Base-by-base conservation (phyloP, 2,888 invertebrate species). In the Lasioglossum morio region DNA sequence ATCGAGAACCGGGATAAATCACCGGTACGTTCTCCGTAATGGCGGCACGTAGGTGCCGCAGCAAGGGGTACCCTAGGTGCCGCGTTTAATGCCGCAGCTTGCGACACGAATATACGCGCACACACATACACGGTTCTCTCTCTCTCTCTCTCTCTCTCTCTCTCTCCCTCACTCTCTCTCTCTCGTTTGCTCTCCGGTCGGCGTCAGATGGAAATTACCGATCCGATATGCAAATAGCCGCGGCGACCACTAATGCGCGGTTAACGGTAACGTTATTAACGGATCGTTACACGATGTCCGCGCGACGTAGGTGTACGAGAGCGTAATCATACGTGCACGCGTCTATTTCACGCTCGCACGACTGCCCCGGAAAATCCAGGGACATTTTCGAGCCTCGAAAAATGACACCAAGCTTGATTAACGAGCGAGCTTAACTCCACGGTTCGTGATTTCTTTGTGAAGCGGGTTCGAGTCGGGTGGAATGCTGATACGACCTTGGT, bases 201-300 rank as follows among this genome's bases (percentile, higher is more conserved):
- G 74, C 85, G 87, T 86, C 91, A 84, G 89, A 91, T 92, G 91
- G 93, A 92, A 93, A 92, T 92, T 92, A 92, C 92, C 92, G 92
- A 93, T 93, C 93, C 92, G 93, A 93, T 93, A 93, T 93, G 93
- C 93, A 93, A 93, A 93, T 93, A 92, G 89, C 88, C 88, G 72
- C 89, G 85, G 84, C 85, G 90, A 92, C 91, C 92, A 89, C 92
- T 92, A 93, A 93, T 92, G 93, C 91, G 91, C 90, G 91, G 92
- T 90, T 93, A 93, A 93, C 93, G 93, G 93, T 93, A 93, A 92
- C 91, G 90, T 90, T 93, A 92, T 93, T 92, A 92, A 92, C 92
- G 92, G 92, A 92, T 92, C 90, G 92, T 92, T 92, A 92, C 90
- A 88, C 88, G 89, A 88, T 82, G 87, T 87, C 80, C 85, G 76